Base-by-base conservation (phyloP, 2,113 vertebrate species). In the Ictalurus punctatus region DNA sequence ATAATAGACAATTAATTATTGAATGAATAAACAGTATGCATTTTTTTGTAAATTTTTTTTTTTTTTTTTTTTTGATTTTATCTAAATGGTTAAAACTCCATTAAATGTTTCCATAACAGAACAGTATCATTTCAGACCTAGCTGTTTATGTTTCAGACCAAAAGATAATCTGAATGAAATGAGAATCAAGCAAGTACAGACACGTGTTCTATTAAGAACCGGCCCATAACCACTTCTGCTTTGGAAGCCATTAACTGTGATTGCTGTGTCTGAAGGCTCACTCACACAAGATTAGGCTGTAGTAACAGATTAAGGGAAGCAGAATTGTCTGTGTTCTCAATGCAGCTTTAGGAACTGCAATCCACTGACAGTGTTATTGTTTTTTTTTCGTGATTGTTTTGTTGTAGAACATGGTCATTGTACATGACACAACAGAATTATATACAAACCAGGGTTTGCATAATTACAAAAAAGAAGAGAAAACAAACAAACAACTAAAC, bases 191-290 rank as follows among this genome's bases (percentile, higher is more conserved):
- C 16, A 16, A 73, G 2, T 40, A 86, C 87, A 89, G 71, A 85
- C 81, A 86, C 44, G 17, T 81, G 71, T 44, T 87, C 69, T 67
- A 79, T 81, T 65, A 81, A 52, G 48, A 73, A 52, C 44, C 48
- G 14, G 27, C 69, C 85, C 82, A 83, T 69, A 71, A 90, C 86
- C n/a, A 61, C 58, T 87, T 63, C 30, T 81, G 0, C 84, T 86
- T 87, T 79, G 74, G 61, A 25, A 67, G 61, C 59, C 12, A 63
- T 21, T 12, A 14, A 59, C 48, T 82, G 44, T 67, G 79, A 74
- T 21, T 85, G 82, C 88, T 78, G 40, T 59, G 59, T 25, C 88
- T 86, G 67, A 87, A 58, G 86, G 61, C 76, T 83, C 61, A 71
- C 52, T 80, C 48, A 14, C 12, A 13, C 69, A 25, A 34, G 17